A percentile compares a stretch with the other conserved stretches of the same genome.
These are phyloP conservation scores for Pantherophis alleghaniensis DNA, from an alignment of 2,797 vertebrate genomes.

Conservation along the genomic window DNA sequence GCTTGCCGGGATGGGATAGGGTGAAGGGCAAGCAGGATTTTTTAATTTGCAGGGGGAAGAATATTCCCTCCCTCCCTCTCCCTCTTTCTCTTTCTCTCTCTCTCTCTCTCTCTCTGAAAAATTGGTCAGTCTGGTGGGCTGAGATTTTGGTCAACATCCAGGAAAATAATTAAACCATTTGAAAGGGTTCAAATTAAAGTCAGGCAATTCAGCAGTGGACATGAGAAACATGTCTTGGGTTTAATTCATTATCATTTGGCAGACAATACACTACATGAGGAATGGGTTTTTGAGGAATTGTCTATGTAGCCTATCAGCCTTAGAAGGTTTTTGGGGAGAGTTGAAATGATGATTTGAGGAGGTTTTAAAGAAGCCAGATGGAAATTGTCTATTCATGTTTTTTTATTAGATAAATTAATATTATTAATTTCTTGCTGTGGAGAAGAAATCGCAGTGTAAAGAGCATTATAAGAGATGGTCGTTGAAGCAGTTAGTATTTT, in stretches of 20 bases:
- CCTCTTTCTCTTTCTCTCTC: neutral
- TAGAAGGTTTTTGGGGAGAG: neutral
- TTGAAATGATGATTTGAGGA: neutral
- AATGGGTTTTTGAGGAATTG: slow-evolving; percentile 1
- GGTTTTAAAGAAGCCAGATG: neutral
- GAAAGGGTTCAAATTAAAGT: slow-evolving; percentile 11
- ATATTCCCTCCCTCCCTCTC: neutral
- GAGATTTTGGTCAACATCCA: neutral
- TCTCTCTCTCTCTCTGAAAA: neutral
- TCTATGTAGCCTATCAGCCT: neutral
- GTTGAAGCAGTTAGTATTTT: neutral
- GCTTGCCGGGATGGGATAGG: neutral
- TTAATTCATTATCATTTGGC: slow-evolving; percentile 9
- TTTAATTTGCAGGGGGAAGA: neutral
- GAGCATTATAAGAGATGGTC: neutral
- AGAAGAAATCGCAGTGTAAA: neutral
- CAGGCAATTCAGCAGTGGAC: neutral
- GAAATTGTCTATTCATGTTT: neutral
- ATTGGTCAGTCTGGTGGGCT: neutral
- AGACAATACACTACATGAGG: neutral
- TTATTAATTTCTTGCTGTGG: neutral
- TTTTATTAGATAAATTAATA: neutral
- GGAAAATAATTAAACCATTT: neutral
- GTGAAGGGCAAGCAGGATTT: neutral
- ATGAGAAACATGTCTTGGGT: neutral